Evolutionary conservation across 2,888 invertebrate species (phyloP), one percentile per base, ranked within the genome.

Genomic region (Napeogenes inachia): DNA sequence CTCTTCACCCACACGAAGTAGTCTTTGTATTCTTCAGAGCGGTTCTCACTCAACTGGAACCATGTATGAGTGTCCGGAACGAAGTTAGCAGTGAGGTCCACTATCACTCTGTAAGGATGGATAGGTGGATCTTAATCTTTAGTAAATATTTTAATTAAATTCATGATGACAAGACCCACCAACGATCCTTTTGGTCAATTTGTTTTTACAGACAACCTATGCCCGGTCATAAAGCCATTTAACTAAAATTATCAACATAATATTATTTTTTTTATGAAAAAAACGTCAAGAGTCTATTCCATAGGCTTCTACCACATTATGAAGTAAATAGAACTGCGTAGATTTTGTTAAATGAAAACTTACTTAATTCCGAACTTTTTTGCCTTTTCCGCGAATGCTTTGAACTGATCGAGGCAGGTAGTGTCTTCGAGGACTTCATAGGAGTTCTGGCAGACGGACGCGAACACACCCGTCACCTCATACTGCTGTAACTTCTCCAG

Each of bases 1-100:
- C 79, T 82, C 38, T 79, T 79, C 2, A 87, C 88, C 98, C 98
- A 98, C 30, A 97, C 91, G 79, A 97, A 97, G 78, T 94, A 97
- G 71, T 94, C 91, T 0, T 89, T 91, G 76, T 93, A 96, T 0
- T 91, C 91, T 3, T 89, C 90, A 21, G 92, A 88, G 13, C 85
- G 87, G 58, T 90, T 84, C 60, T 92, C 86, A 50, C 96, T 94
- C 67, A 92, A 88, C 35, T 88, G 77, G 84, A 98, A 96, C 94
- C 98, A 95, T 1, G 83, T 78, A 76, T 96, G 95, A 2, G 92
- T 84, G 54, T 92, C 84, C 3, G 92, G 87, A 21, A 95, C 94
- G 79, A 92, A 93, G 80, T 95, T 95, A 0, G 96, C 95, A 32
- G 95, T 93, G 69, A 97, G 80, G 72, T 96, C 95, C 63, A 96